phyloP scores from a whole-genome alignment of 1,140 invertebrate genomes.

The Galendromus occidentalis region DNA sequence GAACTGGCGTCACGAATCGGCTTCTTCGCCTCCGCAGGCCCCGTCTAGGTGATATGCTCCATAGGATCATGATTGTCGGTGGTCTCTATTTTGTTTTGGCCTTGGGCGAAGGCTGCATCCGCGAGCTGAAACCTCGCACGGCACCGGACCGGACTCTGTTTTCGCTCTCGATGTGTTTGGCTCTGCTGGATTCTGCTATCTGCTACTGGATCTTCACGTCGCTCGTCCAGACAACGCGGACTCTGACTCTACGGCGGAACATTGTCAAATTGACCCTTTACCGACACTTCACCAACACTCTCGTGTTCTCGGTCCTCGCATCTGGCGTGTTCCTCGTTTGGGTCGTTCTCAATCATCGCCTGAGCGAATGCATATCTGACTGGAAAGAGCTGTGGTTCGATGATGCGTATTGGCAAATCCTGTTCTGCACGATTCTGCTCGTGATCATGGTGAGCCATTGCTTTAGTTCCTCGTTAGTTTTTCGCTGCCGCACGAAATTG shows the following conservation, averaged over 20 bases:
- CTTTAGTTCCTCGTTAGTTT: neutral
- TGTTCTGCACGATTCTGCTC: slow-evolving; percentile 64
- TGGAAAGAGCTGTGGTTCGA: slow-evolving; percentile 83
- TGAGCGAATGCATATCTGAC: slow-evolving; percentile 45
- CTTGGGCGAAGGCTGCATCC: slow-evolving; percentile 56
- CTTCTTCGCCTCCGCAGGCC: slow-evolving; percentile 37
- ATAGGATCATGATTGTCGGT: slow-evolving; percentile 61
- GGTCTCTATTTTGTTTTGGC: slow-evolving; percentile 57
- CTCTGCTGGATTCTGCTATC: slow-evolving; percentile 43
- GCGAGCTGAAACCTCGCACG: slow-evolving; percentile 44
- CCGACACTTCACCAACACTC: slow-evolving; percentile 74
- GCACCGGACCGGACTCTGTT: neutral
- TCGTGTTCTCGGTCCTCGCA: slow-evolving; percentile 65
- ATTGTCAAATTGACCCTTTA: slow-evolving; percentile 73
- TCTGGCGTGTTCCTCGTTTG: slow-evolving; percentile 80
- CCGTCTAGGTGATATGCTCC: slow-evolving; percentile 57
- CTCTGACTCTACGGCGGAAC: slow-evolving; percentile 57
- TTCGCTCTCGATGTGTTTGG: slow-evolving; percentile 47
- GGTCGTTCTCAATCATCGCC: slow-evolving; percentile 54
- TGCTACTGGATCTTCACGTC: slow-evolving; percentile 49
- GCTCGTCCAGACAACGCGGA: slow-evolving; percentile 68
- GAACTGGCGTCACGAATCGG: neutral
- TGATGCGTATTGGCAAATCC: slow-evolving; percentile 78
- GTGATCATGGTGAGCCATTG: slow-evolving; percentile 58
- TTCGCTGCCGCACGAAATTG: neutral